Conservation (phyloP, 92 coral and sea anemone genomes). For the Blastomussa wellsi region DNA sequence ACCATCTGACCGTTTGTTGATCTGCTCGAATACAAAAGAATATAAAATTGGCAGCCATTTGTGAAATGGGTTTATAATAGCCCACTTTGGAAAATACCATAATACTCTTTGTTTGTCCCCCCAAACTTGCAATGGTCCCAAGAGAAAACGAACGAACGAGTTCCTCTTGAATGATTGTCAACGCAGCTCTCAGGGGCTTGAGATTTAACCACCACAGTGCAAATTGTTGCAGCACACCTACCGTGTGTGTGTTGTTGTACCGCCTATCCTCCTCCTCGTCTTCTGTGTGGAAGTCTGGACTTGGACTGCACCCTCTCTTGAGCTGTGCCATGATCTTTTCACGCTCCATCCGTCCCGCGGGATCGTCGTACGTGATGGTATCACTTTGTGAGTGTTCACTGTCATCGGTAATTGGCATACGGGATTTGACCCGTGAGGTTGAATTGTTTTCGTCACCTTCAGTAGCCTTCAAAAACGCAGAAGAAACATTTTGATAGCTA, state of each 20-base stretch:
- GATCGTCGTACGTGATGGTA: conserved; percentile 95
- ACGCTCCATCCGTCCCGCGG: conserved; percentile 91
- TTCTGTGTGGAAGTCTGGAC: conserved; percentile 53
- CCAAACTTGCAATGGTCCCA: no score
- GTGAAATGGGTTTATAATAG: no score
- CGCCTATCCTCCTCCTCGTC: conserved; percentile 35
- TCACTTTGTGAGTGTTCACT: conserved; percentile 85
- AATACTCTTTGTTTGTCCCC: no score
- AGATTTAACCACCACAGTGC: background rate
- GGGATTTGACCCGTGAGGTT: conserved; percentile 40
- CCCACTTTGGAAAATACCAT: no score
- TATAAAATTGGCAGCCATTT: no score
- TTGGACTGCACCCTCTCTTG: conserved; percentile 74
- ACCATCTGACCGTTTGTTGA: no score
- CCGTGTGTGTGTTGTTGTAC: conserved; percentile 11
- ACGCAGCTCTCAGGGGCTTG: background rate
- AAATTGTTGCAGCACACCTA: background rate
- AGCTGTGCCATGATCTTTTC: conserved; percentile 90
- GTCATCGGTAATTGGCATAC: conserved; percentile 52
- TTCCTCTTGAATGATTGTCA: background rate
- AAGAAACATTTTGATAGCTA: background rate
- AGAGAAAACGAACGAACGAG: no score
- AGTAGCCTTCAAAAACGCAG: background rate
- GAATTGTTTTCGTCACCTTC: conserved; percentile 22
- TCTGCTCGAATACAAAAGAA: no score